Base-by-base conservation (phyloP, 2,888 invertebrate genomes). In the Geotrupes spiniger region DNA sequence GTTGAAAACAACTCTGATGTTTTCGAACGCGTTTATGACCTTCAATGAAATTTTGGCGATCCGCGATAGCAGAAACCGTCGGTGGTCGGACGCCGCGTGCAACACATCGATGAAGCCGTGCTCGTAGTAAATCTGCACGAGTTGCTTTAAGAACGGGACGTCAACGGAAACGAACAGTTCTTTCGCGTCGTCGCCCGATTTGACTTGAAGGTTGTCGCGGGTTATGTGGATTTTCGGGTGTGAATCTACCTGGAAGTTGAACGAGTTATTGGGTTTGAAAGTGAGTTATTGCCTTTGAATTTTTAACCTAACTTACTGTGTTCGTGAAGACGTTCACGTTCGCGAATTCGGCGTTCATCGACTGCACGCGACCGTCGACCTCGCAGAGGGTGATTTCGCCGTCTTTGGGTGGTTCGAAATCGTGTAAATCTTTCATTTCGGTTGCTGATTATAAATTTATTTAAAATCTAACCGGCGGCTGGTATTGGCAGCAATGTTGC, bases 81-180 rank as follows among this genome's bases (percentile, higher is more conserved):
- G 56, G 37, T 63, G 74, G 16, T 79, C 72, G 1, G 79, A 76
- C 5, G 86, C 82, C 2, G 83, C 77, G 52, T 80, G 77, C 10
- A 90, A 68, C 1, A 87, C 85, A 59, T 86, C 85, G 5, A 79
- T 63, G 52, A 86, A 79, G 0, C 90, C 90, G 64, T 85, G 83
- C 63, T 89, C 87, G 56, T 85, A 83, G 78, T 85, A 89, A 0
- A 84, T 82, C 65, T 85, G 84, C 0, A 83, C 83, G 10, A 90
- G 78, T 66, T 85, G 84, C 68, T 89, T 89, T 1, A 87, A 71
- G 38, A 87, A 78, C 49, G 85, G 83, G 56, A 89, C 86, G 56
- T 85, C 79, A 0, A 87, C 85, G 50, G 71, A 84, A 64, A 80
- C 76, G 70, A 79, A 84, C 33, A 82, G 66, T 48, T 75, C 75